Evolutionary conservation across 2,797 vertebrate species (phyloP), one percentile per base, ranked within the genome.

Genomic region (Corythornis leucogaster): DNA sequence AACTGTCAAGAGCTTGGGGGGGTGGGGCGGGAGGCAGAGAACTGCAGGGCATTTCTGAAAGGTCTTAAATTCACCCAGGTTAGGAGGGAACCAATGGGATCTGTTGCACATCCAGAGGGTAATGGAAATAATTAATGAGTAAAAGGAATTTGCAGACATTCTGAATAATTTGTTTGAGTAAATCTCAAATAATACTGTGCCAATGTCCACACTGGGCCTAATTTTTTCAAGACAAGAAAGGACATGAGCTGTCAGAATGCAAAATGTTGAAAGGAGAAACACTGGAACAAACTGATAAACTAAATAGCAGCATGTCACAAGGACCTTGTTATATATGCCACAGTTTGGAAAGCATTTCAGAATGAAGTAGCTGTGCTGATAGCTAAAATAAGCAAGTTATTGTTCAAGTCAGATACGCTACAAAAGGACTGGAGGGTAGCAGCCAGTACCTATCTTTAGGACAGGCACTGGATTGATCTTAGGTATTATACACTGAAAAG

Each of bases 211-310:
- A 2, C 11, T n/a, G 51, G 35, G 63, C 2, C 20, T 74, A 22
- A 26, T 70, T 50, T 79, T 94, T 89, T 57, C 22, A 38, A 80
- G 84, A 53, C 54, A 55, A 87, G 54, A 87, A 94, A 78, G 51
- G 69, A 78, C 43, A 8, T 20, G n/a, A 85, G 73, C 62, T 79
- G 66, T 75, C 66, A 83, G 81, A 89, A 87, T 1, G 0, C n/a
- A 31, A 83, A 92, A 66, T 4, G 4, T 11, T 75, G 59, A 45
- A 66, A 85, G 18, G 17, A 6, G 18, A 62, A 83, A 54, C 77
- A 75, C 20, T 61, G 77, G 77, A 90, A 90, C 62, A 73, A 89
- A 94, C 43, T 78, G 92, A 94, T 96, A 94, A 96, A 87, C 40
- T 33, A 46, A 89, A 62, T 30, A 92, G 51, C 40, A 92, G 48